Percentiles rank a stretch among this genome's conserved stretches.
These are phyloP conservation scores for Octopus sinensis DNA, from an alignment of 1,140 invertebrate genomes.

Conservation along the genomic window DNA sequence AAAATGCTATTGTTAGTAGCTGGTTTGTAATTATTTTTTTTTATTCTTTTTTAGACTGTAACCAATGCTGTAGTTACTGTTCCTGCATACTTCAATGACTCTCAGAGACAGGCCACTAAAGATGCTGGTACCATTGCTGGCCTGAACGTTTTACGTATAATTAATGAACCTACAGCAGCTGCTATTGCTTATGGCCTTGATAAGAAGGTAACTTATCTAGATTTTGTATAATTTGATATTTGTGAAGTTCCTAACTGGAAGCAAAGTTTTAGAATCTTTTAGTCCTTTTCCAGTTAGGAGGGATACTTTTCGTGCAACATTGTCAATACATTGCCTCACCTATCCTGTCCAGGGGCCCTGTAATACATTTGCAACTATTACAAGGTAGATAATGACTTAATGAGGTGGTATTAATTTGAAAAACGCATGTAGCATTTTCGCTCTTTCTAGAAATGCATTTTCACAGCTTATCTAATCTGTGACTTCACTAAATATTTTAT, in stretches of 20 bases:
- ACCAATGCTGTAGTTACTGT: constrained; percentile 58
- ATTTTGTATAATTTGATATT: constrained; percentile 14
- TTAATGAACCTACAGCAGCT: constrained; percentile 61
- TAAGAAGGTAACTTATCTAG: constrained; percentile 55
- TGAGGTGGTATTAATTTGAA: too few relatives aligned
- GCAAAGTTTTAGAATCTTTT: background rate
- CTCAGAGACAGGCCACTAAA: constrained; percentile 67
- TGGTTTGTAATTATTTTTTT: background rate
- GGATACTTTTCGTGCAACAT: background rate
- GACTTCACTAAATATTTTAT: too few relatives aligned
- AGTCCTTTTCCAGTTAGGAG: background rate
- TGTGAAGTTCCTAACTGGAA: background rate
- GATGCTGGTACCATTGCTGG: constrained; percentile 45
- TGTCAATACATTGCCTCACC: background rate
- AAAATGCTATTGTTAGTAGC: too few relatives aligned
- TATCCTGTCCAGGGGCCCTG: too few relatives aligned
- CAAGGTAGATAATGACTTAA: too few relatives aligned
- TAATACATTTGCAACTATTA: too few relatives aligned
- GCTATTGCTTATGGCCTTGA: constrained; percentile 60
- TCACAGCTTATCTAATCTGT: too few relatives aligned
- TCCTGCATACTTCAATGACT: constrained; percentile 65
- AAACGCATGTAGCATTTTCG: too few relatives aligned
- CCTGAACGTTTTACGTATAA: constrained; percentile 64
- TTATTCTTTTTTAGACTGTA: constrained; percentile 23
- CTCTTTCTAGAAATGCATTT: too few relatives aligned